Evolutionary conservation across 2,888 invertebrate genomes (phyloP).

Genomic region (Argyresthia goedartella): DNA sequence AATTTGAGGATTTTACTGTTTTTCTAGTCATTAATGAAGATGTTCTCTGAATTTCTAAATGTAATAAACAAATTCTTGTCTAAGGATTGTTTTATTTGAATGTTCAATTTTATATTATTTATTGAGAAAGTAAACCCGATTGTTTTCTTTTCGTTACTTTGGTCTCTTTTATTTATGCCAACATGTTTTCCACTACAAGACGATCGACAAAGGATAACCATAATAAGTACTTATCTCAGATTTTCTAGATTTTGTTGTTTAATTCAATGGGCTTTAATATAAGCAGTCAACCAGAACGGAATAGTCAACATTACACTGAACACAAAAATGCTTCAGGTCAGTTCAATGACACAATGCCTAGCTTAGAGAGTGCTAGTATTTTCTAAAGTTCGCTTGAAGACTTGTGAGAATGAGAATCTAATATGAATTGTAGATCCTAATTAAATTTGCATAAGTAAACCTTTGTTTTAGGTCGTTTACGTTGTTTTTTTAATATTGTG

Average conservation of each 20-base stretch:
- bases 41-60: conserved; percentile 20
- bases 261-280: conserved; percentile 40
- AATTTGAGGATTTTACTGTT: conserved; percentile 3
- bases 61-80: conserved; percentile 40
- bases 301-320: background rate
- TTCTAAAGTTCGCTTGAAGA: background rate
- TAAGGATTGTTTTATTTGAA: conserved; percentile 54
- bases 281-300: conserved; percentile 15
- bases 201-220: conserved; percentile 37
- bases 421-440: background rate
- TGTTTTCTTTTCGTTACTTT: background rate
- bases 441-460: no score
- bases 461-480: background rate
- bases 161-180: background rate
- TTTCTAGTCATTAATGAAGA: conserved; percentile 8
- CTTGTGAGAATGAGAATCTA: background rate
- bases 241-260: conserved; percentile 33
- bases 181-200: conserved; percentile 39
- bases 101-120: conserved; percentile 7
- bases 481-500: background rate
- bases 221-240: conserved; percentile 29
- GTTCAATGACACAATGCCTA: conserved; percentile 11
- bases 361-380: background rate
- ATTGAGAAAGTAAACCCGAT: conserved; percentile 2
- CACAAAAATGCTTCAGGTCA: conserved; percentile 24